A percentile compares a stretch with the other conserved stretches of the same genome.
These are phyloP conservation scores for Eulithis testata DNA, from an alignment of 2,888 invertebrate genomes.

Conservation along the genomic window DNA sequence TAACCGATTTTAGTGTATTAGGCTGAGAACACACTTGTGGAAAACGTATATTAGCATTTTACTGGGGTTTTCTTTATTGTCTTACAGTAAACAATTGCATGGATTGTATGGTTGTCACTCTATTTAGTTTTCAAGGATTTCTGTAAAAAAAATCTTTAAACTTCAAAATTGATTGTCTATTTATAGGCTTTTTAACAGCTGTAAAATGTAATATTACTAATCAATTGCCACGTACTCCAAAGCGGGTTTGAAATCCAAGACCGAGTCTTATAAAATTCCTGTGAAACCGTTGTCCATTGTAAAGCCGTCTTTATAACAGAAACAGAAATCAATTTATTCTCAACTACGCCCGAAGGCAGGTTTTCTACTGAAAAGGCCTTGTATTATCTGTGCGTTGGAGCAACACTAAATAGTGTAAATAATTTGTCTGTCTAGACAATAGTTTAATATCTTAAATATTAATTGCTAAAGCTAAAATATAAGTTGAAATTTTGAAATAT, in stretches of 20 bases:
- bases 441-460: neutral
- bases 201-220: too few relatives aligned
- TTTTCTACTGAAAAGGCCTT: neutral
- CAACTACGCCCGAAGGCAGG: neutral
- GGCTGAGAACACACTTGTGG: neutral
- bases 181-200: too few relatives aligned
- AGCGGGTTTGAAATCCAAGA: too few relatives aligned
- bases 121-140: too few relatives aligned
- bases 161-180: too few relatives aligned
- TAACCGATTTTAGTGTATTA: constrained; percentile 6
- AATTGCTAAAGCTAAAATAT: too few relatives aligned
- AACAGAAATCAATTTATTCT: neutral
- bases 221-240: too few relatives aligned
- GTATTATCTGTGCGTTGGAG: constrained; percentile 1
- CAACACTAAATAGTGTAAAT: constrained; percentile 5
- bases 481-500: too few relatives aligned
- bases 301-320: neutral
- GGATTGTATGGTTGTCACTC: too few relatives aligned
- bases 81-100: neutral
- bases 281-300: neutral
- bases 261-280: too few relatives aligned
- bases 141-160: too few relatives aligned
- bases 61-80: too few relatives aligned
- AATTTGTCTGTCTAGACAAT: constrained; percentile 13
- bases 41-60: neutral